Evolutionary conservation across 1,140 invertebrate genomes (phyloP), one percentile per base, ranked within the genome.

Genomic region (Telenomus remus): DNA sequence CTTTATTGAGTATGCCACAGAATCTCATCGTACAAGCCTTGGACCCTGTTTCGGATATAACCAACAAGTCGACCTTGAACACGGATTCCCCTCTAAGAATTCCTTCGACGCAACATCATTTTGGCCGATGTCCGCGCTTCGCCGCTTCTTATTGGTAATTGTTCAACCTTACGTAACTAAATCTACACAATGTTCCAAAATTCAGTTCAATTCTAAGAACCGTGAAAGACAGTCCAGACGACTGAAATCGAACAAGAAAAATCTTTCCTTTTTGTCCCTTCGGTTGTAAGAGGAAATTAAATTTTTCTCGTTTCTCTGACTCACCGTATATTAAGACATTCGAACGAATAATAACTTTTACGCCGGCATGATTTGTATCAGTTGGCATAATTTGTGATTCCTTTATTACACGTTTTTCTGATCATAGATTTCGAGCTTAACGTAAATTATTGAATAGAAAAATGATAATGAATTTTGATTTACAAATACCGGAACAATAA

Each of bases 61-160:
- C 69, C 69, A 78, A 73, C 69, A 78, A 64, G 75, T 73, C 75
- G 75, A 54, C 75, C 75, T 78, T 78, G 75, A 78, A 73, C 65
- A 65, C 51, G 65, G 55, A 47, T 65, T 63, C 75, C 69, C 69
- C 59, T 73, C 64, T 72, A 73, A 19, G 69, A 78, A 78, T 78
- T 78, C 75, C 68, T 60, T 55, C 59, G 60, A 12, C 75, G 37
- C 68, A 63, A 60, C 60, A 77, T 63, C 76, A 70, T 70, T 70
- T 71, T 74, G 76, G 65, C 66, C 70, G 76, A 71, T 70, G 47
- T 50, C 48, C 56, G 50, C 55, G 55, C 66, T 70, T 71, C 65
- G 47, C 70, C 69, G 65, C 35, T 71, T 78, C 48, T 61, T 54
- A 49, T 71, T 51, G 53, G 35, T 78, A 73, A 73, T 78, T 78